phyloP scores from a whole-genome alignment of 2,888 invertebrate genomes.

The Plusia festucae region DNA sequence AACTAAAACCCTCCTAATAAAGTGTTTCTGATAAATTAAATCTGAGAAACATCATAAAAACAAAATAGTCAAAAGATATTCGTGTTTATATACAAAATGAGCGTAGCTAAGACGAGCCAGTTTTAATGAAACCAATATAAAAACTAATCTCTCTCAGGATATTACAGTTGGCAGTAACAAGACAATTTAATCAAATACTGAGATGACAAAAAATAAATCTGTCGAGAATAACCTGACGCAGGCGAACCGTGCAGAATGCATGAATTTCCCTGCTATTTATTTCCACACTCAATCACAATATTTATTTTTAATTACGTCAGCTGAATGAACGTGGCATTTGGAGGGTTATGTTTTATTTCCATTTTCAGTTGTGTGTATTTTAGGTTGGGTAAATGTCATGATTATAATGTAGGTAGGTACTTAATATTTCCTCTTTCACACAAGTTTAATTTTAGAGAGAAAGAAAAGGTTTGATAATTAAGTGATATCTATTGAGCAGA shows the following conservation, averaged over 20 bases:
- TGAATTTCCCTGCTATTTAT: neutral
- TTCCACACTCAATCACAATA: neutral
- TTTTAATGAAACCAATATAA: neutral
- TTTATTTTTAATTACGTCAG: conserved; percentile 1
- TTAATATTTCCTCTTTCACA: no score
- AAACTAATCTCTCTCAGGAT: conserved; percentile 1
- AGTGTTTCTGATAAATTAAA: no score
- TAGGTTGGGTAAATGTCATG: neutral
- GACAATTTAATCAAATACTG: neutral
- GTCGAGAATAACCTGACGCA: neutral
- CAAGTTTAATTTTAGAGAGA: no score
- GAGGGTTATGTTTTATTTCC: neutral
- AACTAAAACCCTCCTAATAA: no score
- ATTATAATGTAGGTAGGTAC: no score
- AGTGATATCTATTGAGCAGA: no score
- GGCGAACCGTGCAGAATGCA: neutral
- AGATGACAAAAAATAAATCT: neutral
- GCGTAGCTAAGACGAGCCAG: neutral
- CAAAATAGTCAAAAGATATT: neutral
- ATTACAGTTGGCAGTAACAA: neutral
- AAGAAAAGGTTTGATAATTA: no score
- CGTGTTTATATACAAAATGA: neutral
- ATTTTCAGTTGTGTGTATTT: neutral
- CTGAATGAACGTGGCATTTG: neutral
- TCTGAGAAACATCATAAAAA: neutral